Evolutionary conservation across 2,113 vertebrate species (phyloP).

Genomic region (Silurus glanis): DNA sequence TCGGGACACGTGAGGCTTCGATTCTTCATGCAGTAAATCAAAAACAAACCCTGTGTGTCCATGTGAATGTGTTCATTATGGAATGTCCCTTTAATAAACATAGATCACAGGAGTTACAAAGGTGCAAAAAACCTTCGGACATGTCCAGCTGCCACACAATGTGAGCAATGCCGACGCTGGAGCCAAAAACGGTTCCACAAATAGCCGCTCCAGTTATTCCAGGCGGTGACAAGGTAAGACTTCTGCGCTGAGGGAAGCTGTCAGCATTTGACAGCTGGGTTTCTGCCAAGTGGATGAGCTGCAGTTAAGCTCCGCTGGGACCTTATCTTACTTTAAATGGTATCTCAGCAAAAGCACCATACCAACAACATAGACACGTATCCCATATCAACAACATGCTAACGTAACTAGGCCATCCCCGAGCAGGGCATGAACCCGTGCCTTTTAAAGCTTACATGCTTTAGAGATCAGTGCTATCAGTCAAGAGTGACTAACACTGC

Average conservation of each 20-base stretch:
- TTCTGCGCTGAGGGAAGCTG: constrained; percentile 43
- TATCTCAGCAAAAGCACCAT: constrained; percentile 31
- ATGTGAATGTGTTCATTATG: not conserved
- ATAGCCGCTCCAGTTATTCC: constrained; percentile 46
- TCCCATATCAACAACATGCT: constrained; percentile 12
- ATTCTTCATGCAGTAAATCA: not conserved
- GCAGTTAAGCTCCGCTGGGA: constrained; percentile 23
- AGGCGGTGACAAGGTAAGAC: constrained; percentile 36
- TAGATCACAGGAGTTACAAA: constrained; percentile 34
- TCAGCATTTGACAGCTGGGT: constrained; percentile 51
- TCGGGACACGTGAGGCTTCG: not conserved
- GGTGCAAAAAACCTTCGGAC: constrained; percentile 23
- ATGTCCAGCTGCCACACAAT: constrained; percentile 9
- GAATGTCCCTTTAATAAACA: constrained; percentile 37
- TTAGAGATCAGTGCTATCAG: constrained; percentile 27
- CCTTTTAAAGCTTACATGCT: constrained; percentile 28
- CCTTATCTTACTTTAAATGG: constrained; percentile 43
- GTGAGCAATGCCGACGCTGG: constrained; percentile 21
- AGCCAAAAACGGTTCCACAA: constrained; percentile 37
- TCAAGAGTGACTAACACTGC: not conserved
- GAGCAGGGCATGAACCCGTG: not conserved
- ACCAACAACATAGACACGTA: constrained; percentile 20
- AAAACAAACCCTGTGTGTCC: not conserved
- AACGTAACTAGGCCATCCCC: constrained; percentile 10
- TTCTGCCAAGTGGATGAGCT: constrained; percentile 42